Conservation (phyloP, 2,797 vertebrate genomes). For the Oceanodroma leucorhoa region DNA sequence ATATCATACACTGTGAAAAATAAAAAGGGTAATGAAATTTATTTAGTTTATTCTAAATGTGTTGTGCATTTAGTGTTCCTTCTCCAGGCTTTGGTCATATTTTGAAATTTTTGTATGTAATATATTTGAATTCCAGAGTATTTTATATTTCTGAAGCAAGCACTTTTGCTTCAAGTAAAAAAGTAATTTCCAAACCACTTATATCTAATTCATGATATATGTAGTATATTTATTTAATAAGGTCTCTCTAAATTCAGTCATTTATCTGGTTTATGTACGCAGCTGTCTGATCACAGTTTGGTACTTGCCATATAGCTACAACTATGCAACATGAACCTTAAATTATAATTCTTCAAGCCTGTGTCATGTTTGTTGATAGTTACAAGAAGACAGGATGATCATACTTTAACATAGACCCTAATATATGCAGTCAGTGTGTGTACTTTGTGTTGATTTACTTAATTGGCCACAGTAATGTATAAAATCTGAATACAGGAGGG, state of each 20-base stretch:
- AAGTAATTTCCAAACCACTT: background rate
- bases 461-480: background rate
- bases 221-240: background rate
- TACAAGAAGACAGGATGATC: background rate
- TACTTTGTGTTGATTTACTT: background rate
- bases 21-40: background rate
- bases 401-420: background rate
- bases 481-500: background rate
- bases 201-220: background rate
- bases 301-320: background rate
- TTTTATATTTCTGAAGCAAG: background rate
- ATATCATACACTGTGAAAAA: background rate
- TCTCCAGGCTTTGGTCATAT: background rate
- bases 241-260: background rate
- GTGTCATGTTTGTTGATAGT: background rate
- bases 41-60: background rate
- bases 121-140: background rate
- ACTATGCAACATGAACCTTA: background rate
- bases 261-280: slow-evolving; percentile 33
- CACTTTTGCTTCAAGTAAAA: background rate
- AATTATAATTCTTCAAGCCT: background rate
- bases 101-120: background rate
- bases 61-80: background rate
- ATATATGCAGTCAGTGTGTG: background rate
- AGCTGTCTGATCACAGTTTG: background rate